Evolutionary conservation across 2,888 invertebrate genomes (phyloP).

Genomic region (Lasioglossum malachurum): DNA sequence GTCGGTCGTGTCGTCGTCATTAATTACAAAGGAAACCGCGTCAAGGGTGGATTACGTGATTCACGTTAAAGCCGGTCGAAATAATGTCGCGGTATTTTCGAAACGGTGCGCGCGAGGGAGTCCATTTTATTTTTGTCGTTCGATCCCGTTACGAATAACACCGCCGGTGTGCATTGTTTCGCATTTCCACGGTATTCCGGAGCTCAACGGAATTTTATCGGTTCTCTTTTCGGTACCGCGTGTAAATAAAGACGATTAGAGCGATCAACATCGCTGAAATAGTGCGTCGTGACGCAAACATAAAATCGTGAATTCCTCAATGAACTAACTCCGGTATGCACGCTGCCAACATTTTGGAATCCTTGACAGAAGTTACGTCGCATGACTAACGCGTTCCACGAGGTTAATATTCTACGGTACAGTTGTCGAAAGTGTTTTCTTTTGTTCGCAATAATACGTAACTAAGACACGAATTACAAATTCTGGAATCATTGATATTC

Average conservation of each 20-base stretch:
- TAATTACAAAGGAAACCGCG: constrained; percentile 25
- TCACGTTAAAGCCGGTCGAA: constrained; percentile 10
- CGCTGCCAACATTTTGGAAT: not conserved
- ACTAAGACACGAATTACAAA: no score
- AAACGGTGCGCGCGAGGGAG: constrained; percentile 13
- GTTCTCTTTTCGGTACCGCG: not conserved
- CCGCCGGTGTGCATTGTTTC: constrained; percentile 23
- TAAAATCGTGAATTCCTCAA: constrained; percentile 4
- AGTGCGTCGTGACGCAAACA: not conserved
- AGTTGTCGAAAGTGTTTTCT: not conserved
- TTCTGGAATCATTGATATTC: not conserved
- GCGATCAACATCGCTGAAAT: not conserved
- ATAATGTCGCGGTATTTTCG: constrained; percentile 39
- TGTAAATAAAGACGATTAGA: constrained; percentile 10
- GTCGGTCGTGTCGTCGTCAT: not conserved
- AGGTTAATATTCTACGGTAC: not conserved
- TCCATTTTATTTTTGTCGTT: constrained; percentile 43
- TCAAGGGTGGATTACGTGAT: constrained; percentile 22
- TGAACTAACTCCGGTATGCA: not conserved
- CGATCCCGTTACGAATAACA: constrained; percentile 26
- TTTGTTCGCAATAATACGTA: not conserved
- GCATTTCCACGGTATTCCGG: not conserved
- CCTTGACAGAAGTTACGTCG: not conserved
- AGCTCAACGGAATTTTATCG: not conserved
- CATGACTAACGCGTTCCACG: not conserved